A percentile compares a stretch with the other conserved stretches of the same genome.
Evolutionary conservation across 2,888 invertebrate genomes (phyloP).

Genomic region (Ichneumoninae sp.): DNA sequence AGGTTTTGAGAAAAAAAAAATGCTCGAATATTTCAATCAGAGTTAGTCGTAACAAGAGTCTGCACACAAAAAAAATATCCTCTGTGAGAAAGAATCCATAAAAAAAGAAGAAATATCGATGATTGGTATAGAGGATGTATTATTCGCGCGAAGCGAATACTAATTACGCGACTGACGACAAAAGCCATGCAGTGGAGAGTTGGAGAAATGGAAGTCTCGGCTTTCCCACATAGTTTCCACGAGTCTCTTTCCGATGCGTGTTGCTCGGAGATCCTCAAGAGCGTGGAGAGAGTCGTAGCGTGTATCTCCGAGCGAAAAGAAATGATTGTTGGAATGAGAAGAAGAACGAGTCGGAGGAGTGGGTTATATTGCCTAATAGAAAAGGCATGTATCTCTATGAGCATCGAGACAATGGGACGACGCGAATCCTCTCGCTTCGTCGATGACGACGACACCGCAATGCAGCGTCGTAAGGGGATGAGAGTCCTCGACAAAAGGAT

Average conservation of each 20-base stretch:
- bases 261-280: constrained; percentile 38
- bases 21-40: not conserved
- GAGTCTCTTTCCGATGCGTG: constrained; percentile 11
- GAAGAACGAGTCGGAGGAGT: constrained; percentile 48
- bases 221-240: constrained; percentile 42
- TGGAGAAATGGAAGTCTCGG: constrained; percentile 37
- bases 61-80: not conserved
- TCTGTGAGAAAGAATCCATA: not conserved
- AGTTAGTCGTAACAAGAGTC: not conserved
- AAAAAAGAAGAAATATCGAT: not conserved
- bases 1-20: not conserved
- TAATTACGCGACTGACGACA: constrained; percentile 61
- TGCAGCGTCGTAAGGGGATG: constrained; percentile 45
- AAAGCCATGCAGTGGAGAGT: constrained; percentile 42
- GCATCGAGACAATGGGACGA: constrained; percentile 61
- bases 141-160: constrained; percentile 53
- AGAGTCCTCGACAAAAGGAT: constrained; percentile 61
- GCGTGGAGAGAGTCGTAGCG: not conserved
- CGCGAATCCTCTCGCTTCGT: constrained; percentile 49
- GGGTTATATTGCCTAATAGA: constrained; percentile 47
- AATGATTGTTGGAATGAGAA: constrained; percentile 55
- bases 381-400: constrained; percentile 50
- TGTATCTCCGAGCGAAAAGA: constrained; percentile 39
- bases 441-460: constrained; percentile 48
- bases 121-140: constrained; percentile 40